Evolutionary conservation across 2,888 invertebrate species (phyloP).

Genomic region (Blera fallax): DNA sequence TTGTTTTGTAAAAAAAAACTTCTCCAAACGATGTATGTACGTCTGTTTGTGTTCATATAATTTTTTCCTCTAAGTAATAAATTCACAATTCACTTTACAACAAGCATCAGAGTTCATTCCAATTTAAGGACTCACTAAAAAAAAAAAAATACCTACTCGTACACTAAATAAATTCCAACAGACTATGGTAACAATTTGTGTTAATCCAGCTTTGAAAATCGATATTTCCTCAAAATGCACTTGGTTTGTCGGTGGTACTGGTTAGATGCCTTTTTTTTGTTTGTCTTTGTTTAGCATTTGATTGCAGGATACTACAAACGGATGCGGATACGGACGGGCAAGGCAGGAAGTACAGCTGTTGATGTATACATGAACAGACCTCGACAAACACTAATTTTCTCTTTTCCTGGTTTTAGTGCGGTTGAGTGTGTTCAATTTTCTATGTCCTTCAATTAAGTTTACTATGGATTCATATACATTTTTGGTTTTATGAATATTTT

Average conservation of each 20-base stretch:
- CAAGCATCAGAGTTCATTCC: neutral
- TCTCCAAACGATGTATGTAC: too few species aligned
- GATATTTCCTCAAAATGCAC: neutral
- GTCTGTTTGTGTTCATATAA: too few species aligned
- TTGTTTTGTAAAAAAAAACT: too few species aligned
- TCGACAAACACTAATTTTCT: slow-evolving; percentile 1
- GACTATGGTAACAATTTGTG: neutral
- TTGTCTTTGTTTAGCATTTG: neutral
- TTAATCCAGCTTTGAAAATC: slow-evolving; percentile 2
- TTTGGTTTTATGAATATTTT: neutral
- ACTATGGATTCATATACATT: neutral
- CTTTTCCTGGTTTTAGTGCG: neutral
- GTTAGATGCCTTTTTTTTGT: neutral
- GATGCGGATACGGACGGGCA: slow-evolving; percentile 55
- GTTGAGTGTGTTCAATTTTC: neutral
- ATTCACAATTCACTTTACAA: neutral
- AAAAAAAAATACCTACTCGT: neutral
- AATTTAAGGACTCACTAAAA: neutral
- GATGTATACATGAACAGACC: slow-evolving; percentile 2
- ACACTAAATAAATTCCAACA: too few species aligned
- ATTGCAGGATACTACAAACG: slow-evolving; percentile 63
- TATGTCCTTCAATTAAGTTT: neutral
- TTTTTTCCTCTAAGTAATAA: too few species aligned
- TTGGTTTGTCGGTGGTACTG: neutral
- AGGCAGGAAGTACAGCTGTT: slow-evolving; percentile 29